phyloP scores from a whole-genome alignment of 1,140 invertebrate species.

The Patella vulgata region DNA sequence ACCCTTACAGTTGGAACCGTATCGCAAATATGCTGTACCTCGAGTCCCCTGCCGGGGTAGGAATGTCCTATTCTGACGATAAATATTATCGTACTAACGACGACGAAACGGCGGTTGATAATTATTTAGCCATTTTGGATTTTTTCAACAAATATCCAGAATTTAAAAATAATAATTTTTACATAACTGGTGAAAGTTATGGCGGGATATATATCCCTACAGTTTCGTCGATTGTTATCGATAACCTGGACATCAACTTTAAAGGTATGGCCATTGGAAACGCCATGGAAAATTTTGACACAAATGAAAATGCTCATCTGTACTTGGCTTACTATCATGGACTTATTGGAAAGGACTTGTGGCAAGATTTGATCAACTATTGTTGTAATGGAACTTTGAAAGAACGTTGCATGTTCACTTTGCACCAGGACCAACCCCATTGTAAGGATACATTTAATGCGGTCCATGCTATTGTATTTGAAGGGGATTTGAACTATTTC shows the following conservation, averaged over 20 bases:
- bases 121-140: slow-evolving; percentile 65
- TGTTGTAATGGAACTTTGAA: slow-evolving; percentile 37
- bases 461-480: slow-evolving; percentile 15
- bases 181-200: slow-evolving; percentile 87
- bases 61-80: slow-evolving; percentile 69
- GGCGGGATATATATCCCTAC: slow-evolving; percentile 73
- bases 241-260: slow-evolving; percentile 60
- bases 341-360: slow-evolving; percentile 57
- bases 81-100: slow-evolving; percentile 68
- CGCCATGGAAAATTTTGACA: slow-evolving; percentile 64
- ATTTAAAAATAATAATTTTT: slow-evolving; percentile 68
- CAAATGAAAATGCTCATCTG: slow-evolving; percentile 66
- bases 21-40: slow-evolving; percentile 81
- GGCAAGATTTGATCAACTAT: slow-evolving; percentile 24
- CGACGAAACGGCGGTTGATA: slow-evolving; percentile 61
- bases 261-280: slow-evolving; percentile 70
- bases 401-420: slow-evolving; percentile 20
- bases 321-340: slow-evolving; percentile 70
- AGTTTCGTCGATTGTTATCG: slow-evolving; percentile 66
- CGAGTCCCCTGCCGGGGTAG: slow-evolving; percentile 71
- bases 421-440: not conserved
- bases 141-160: slow-evolving; percentile 70
- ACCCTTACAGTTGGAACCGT: slow-evolving; percentile 71
- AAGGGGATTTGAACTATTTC: slow-evolving; percentile 58
- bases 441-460: slow-evolving; percentile 32